phyloP scores from a whole-genome alignment of 2,113 vertebrate species.

The Spea multiplicata region DNA sequence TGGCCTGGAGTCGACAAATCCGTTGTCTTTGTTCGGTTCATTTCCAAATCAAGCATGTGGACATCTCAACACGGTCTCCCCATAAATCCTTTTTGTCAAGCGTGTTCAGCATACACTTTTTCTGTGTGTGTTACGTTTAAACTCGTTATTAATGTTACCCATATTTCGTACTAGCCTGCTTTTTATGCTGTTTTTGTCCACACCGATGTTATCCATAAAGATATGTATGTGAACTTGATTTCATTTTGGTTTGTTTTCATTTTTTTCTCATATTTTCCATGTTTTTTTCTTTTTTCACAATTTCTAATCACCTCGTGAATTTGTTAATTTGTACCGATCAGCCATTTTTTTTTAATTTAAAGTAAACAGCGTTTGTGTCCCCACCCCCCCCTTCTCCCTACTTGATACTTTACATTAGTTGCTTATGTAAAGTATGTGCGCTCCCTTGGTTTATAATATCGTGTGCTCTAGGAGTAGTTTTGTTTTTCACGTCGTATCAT shows the following conservation, averaged over 20 bases:
- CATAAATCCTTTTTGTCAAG: slow-evolving; percentile 51
- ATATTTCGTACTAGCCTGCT: slow-evolving; percentile 50
- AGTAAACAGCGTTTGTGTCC: slow-evolving; percentile 64
- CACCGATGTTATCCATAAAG: slow-evolving; percentile 55
- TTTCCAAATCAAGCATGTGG: slow-evolving; percentile 52
- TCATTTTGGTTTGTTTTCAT: slow-evolving; percentile 51
- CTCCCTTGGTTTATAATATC: slow-evolving; percentile 69
- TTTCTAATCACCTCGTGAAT: too few species aligned
- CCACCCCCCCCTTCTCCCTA: slow-evolving; percentile 57
- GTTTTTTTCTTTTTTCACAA: too few species aligned
- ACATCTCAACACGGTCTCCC: slow-evolving; percentile 52
- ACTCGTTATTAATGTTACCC: slow-evolving; percentile 48
- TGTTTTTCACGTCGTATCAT: slow-evolving; percentile 69
- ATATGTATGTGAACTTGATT: slow-evolving; percentile 44
- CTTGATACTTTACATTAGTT: slow-evolving; percentile 77
- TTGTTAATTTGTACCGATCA: slow-evolving; percentile 52
- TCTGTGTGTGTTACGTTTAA: slow-evolving; percentile 52
- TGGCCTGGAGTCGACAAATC: slow-evolving; percentile 46
- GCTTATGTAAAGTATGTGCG: slow-evolving; percentile 75
- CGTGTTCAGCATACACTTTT: slow-evolving; percentile 47
- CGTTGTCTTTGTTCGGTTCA: slow-evolving; percentile 66
- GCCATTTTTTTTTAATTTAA: slow-evolving; percentile 60
- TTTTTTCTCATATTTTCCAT: too few species aligned
- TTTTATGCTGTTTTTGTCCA: slow-evolving; percentile 53
- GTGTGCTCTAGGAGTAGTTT: slow-evolving; percentile 75